Percentiles rank a stretch among this genome's conserved stretches.
Evolutionary conservation across 1,140 invertebrate genomes (phyloP).

Genomic region (Orchesella cincta): DNA sequence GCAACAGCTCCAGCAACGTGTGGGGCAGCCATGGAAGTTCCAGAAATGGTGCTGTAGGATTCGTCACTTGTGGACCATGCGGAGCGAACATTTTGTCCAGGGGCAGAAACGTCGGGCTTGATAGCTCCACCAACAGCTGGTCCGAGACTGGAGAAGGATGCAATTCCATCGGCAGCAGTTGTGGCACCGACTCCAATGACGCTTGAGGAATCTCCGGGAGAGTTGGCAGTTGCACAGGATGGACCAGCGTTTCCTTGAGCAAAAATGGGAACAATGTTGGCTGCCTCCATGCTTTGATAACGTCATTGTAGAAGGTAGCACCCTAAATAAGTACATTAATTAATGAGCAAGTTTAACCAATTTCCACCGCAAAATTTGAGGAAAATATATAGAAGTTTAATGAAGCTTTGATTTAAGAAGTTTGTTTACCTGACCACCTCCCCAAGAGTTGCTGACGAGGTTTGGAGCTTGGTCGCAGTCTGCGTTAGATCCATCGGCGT

Average conservation of each 20-base stretch:
- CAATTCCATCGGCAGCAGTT: neutral
- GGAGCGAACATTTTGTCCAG: neutral
- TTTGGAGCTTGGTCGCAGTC: conserved; percentile 34
- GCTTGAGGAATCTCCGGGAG: neutral
- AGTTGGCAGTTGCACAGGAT: neutral
- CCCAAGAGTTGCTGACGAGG: conserved; percentile 26
- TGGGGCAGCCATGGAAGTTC: neutral
- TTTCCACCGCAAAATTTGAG: no score
- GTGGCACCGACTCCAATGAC: conserved; percentile 30
- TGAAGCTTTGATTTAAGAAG: no score
- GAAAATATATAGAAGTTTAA: no score
- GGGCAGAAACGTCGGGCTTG: conserved; percentile 24
- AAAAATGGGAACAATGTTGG: conserved; percentile 28
- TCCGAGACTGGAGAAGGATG: neutral
- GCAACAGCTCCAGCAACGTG: neutral
- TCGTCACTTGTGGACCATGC: neutral
- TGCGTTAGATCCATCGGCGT: conserved; percentile 21
- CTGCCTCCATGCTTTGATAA: conserved; percentile 30
- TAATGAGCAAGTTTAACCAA: no score
- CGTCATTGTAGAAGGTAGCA: neutral
- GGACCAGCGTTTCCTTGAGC: neutral
- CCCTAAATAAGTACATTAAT: no score
- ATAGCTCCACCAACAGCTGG: conserved; percentile 1
- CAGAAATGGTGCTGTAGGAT: neutral
- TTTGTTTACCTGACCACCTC: neutral